phyloP scores from a whole-genome alignment of 2,113 vertebrate genomes.

The Dissostichus mawsoni region DNA sequence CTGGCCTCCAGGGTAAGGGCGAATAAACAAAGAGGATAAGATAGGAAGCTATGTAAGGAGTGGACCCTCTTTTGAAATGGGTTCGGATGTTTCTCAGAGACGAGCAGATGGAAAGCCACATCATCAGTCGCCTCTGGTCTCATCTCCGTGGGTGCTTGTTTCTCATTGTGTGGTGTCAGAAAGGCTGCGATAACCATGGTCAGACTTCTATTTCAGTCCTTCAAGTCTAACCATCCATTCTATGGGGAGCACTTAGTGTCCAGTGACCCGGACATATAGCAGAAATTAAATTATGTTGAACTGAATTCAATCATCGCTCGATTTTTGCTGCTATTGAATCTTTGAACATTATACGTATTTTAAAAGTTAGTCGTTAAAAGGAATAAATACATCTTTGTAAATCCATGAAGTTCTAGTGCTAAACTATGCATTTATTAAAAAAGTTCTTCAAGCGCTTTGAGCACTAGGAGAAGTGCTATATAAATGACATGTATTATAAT shows the following conservation, averaged over 20 bases:
- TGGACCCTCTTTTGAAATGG: slow-evolving; percentile 48
- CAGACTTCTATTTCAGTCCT: not conserved
- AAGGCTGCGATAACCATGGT: not conserved
- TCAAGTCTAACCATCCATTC: slow-evolving; percentile 24
- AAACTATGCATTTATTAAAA: not conserved
- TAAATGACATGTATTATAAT: too few species aligned
- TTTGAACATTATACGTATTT: not conserved
- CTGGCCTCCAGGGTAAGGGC: slow-evolving; percentile 34
- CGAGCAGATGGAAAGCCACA: slow-evolving; percentile 23
- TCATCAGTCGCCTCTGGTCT: slow-evolving; percentile 18
- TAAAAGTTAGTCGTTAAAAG: too few species aligned
- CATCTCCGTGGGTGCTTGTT: not conserved
- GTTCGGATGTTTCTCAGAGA: slow-evolving; percentile 42
- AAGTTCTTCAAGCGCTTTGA: too few species aligned
- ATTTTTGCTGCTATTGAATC: slow-evolving; percentile 2
- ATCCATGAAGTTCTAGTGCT: not conserved
- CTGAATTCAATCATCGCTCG: slow-evolving; percentile 4
- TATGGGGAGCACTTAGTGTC: not conserved
- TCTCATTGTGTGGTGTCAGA: not conserved
- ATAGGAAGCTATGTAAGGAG: slow-evolving; percentile 41
- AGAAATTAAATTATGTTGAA: slow-evolving; percentile 13
- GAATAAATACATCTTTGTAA: not conserved
- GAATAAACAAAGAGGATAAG: slow-evolving; percentile 47
- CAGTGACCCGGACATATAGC: slow-evolving; percentile 5
- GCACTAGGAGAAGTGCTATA: too few species aligned